Percentiles rank a stretch among this genome's conserved stretches.
Conservation (phyloP, 2,888 invertebrate genomes). For the Notocelia uddmanniana region DNA sequence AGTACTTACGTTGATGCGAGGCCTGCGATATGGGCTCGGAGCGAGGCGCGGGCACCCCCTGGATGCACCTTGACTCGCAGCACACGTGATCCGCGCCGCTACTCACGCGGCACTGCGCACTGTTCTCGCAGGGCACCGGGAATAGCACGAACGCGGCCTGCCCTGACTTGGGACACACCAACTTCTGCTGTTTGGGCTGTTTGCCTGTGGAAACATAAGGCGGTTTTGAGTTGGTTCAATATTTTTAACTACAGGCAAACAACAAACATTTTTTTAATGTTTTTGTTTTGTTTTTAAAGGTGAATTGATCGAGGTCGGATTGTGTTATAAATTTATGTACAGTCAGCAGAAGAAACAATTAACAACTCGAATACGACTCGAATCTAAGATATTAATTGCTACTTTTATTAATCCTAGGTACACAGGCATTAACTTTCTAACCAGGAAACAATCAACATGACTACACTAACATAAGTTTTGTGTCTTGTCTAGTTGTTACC, state of each 20-base stretch:
- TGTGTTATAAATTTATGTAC: too few species aligned
- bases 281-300: too few species aligned
- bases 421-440: conserved; percentile 9
- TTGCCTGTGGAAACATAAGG: conserved; percentile 63
- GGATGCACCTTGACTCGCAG: conserved; percentile 85
- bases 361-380: too few species aligned
- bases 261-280: not conserved
- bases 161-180: conserved; percentile 76
- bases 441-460: not conserved
- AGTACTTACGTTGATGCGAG: conserved; percentile 76
- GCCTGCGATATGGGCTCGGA: conserved; percentile 67
- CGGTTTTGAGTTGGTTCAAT: not conserved
- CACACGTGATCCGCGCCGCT: conserved; percentile 79
- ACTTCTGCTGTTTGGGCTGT: conserved; percentile 62
- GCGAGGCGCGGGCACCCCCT: conserved; percentile 87
- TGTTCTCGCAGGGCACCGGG: conserved; percentile 79
- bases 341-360: too few species aligned
- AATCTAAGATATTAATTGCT: too few species aligned
- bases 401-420: too few species aligned
- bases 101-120: conserved; percentile 75
- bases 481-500: not conserved
- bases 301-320: too few species aligned
- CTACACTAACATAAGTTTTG: not conserved
- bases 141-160: conserved; percentile 72
- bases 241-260: not conserved